A percentile compares a stretch with the other conserved stretches of the same genome.
These are phyloP conservation scores for Mylabris sibirica DNA, from an alignment of 2,888 invertebrate species.

Conservation along the genomic window DNA sequence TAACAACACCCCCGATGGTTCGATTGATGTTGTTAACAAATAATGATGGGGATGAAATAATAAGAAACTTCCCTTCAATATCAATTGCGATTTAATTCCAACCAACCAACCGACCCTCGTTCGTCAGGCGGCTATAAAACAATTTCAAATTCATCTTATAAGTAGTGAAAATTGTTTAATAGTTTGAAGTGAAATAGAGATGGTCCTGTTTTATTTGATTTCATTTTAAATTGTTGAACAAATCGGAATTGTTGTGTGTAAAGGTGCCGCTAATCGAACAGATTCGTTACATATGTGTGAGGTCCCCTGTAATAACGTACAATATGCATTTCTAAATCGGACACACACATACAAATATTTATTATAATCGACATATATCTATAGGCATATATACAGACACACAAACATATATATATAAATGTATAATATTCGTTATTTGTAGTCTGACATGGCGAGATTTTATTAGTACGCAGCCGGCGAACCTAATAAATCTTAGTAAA, in stretches of 20 bases:
- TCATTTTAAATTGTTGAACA: constrained; percentile 10
- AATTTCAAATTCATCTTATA: background rate
- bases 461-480: constrained; percentile 49
- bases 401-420: background rate
- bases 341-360: constrained; percentile 28
- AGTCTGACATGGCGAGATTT: constrained; percentile 46
- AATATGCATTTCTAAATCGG: constrained; percentile 49
- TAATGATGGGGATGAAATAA: constrained; percentile 20
- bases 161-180: background rate
- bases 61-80: constrained; percentile 18
- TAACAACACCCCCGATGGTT: constrained; percentile 26
- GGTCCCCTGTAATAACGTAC: constrained; percentile 46
- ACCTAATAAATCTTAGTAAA: constrained; percentile 50
- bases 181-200: background rate
- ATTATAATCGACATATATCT: constrained; percentile 7
- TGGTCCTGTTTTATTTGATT: constrained; percentile 1
- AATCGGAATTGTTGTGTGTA: constrained; percentile 23
- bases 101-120: background rate
- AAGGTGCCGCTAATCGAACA: constrained; percentile 34
- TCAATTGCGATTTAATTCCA: constrained; percentile 34
- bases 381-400: too few relatives aligned
- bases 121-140: background rate
- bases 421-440: constrained; percentile 34
- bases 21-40: constrained; percentile 6
- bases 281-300: constrained; percentile 47